Evolutionary conservation across 1,140 invertebrate genomes (phyloP).

Genomic region (Tachypleus tridentatus): DNA sequence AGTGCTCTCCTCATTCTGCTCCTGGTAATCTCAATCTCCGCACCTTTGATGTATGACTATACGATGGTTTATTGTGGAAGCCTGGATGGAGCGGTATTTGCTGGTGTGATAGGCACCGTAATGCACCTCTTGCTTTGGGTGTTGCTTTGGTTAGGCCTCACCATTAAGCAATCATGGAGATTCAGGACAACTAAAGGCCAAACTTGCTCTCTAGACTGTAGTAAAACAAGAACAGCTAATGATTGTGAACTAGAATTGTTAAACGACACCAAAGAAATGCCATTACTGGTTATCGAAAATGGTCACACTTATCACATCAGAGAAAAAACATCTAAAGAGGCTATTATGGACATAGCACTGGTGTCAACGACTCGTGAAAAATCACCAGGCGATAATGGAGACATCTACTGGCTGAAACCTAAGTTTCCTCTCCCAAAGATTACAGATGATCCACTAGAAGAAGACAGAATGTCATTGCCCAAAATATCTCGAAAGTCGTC

Average conservation of each 20-base stretch:
- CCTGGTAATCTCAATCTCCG: conserved; percentile 55
- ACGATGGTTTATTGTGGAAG: conserved; percentile 61
- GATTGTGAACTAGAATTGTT: no score
- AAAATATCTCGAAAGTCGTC: conserved; percentile 23
- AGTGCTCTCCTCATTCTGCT: conserved; percentile 60
- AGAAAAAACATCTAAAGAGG: conserved; percentile 50
- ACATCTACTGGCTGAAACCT: conserved; percentile 22
- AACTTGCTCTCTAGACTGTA: conserved; percentile 15
- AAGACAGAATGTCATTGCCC: conserved; percentile 43
- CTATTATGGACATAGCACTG: conserved; percentile 54
- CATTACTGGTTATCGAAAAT: conserved; percentile 53
- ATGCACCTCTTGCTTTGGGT: conserved; percentile 61
- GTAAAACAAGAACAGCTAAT: no score
- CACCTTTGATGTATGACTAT: conserved; percentile 64
- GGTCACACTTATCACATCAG: conserved; percentile 53
- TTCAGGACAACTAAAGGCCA: conserved; percentile 35
- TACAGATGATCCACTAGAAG: conserved; percentile 26
- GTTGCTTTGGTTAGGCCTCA: conserved; percentile 58
- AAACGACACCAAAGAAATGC: conserved; percentile 31
- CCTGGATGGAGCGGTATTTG: conserved; percentile 56
- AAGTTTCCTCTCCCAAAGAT: background rate
- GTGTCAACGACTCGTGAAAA: conserved; percentile 30
- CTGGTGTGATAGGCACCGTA: conserved; percentile 49
- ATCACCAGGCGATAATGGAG: conserved; percentile 30
- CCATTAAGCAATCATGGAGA: conserved; percentile 58